Percentiles rank a stretch among this genome's conserved stretches.
phyloP scores from a whole-genome alignment of 2,797 vertebrate genomes.

The Microcaecilia unicolor region DNA sequence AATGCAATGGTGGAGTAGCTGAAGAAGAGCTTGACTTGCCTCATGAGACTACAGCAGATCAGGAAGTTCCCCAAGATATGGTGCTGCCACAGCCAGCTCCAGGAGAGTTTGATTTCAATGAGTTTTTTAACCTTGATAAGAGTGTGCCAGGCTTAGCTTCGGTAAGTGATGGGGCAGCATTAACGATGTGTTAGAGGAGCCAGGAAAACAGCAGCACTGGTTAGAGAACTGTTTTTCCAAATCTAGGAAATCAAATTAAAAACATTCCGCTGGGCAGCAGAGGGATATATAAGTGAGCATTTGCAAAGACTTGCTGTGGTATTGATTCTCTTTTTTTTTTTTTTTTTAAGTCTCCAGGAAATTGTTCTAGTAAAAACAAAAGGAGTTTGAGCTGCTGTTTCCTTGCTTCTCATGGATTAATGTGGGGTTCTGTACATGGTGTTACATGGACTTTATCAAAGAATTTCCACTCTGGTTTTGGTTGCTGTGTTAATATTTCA shows the following conservation, averaged over 20 bases:
- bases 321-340: no score
- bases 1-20: conserved; percentile 81
- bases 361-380: no score
- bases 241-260: no score
- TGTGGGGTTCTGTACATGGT: background rate
- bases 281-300: no score
- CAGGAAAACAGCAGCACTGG: background rate
- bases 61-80: conserved; percentile 81
- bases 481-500: no score
- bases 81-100: conserved; percentile 74
- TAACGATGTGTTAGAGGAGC: background rate
- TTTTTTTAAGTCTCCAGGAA: no score
- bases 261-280: no score
- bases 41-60: conserved; percentile 69
- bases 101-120: conserved; percentile 96
- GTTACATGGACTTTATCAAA: no score
- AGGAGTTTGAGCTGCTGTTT: no score
- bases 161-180: conserved; percentile 66
- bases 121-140: conserved; percentile 97
- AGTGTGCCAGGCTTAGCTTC: conserved; percentile 91
- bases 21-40: conserved; percentile 58
- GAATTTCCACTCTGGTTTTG: no score
- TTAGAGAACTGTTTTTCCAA: background rate
- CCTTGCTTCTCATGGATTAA: background rate
- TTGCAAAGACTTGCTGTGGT: no score